Evolutionary conservation across 2,797 vertebrate genomes (phyloP).

Genomic region (Eptatretus atami): DNA sequence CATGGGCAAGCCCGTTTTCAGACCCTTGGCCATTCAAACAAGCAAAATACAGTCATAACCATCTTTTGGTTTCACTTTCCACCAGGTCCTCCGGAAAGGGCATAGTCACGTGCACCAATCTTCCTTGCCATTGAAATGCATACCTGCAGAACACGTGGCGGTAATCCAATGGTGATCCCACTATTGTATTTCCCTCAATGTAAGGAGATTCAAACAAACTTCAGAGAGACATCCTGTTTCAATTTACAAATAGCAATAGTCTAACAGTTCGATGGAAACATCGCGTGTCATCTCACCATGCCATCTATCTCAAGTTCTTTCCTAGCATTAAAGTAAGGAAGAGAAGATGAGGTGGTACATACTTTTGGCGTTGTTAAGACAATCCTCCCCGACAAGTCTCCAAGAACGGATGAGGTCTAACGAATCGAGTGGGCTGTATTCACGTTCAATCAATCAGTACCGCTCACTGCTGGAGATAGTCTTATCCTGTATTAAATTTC

Average conservation of each 20-base stretch:
- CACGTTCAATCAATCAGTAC: slow-evolving; percentile 68
- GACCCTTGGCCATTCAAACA: slow-evolving; percentile 60
- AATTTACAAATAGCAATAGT: no score
- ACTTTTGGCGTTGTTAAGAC: slow-evolving; percentile 92
- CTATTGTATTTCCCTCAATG: no score
- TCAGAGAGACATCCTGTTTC: no score
- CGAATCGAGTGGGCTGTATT: slow-evolving; percentile 60
- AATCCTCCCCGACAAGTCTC: slow-evolving; percentile 47
- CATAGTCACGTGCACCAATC: slow-evolving; percentile 68
- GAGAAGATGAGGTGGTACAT: slow-evolving; percentile 9
- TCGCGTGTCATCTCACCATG: no score
- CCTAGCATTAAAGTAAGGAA: no score
- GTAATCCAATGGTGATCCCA: no score
- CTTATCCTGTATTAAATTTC: slow-evolving; percentile 20
- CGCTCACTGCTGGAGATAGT: slow-evolving; percentile 49
- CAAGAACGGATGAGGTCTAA: slow-evolving; percentile 61
- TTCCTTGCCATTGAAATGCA: slow-evolving; percentile 78
- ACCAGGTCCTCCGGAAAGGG: slow-evolving; percentile 72
- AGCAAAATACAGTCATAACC: slow-evolving; percentile 85
- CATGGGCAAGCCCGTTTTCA: slow-evolving; percentile 16
- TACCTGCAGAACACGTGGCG: slow-evolving; percentile 27
- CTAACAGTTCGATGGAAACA: no score
- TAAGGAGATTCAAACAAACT: no score
- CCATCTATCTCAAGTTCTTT: no score
- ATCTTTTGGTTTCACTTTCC: slow-evolving; percentile 86